Evolutionary conservation across 2,888 invertebrate genomes (phyloP), one percentile per base, ranked within the genome.

Genomic region (Odontothrips loti): DNA sequence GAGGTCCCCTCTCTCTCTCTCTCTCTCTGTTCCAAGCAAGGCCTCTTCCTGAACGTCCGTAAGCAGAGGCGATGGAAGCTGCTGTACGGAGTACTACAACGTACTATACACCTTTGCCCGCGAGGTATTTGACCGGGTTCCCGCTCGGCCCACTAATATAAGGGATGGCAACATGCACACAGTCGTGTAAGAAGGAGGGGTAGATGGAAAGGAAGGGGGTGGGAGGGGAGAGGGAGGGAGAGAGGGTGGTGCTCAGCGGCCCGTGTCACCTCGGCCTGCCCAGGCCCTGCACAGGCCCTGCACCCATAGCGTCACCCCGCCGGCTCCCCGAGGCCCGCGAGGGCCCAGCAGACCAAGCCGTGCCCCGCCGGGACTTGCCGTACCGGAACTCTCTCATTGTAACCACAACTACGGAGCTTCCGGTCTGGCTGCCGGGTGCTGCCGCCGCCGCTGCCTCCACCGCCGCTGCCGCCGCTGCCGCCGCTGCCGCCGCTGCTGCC

Each of bases 321-420:
- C 51, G 4, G 51, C 58, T 6, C 17, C 6, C 15, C 58, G 15
- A 11, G 12, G 48, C 23, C 23, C 68, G 27, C 68, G 23, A 27
- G 12, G 68, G 68, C 68, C 8, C 12, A 27, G 68, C 68, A 10
- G 68, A 58, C 34, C 34, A 43, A 43, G 34, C 34, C 34, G 34
- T 43, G 58, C 23, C 68, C 68, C 68, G 68, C 68, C 68, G 68
- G 58, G 58, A 43, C 34, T 43, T 43, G 34, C 34, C 34, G 34
- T 43, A 43, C 68, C 68, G 68, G 68, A 75, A 75, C 68, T 75
- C 68, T 27, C 68, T 75, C 68, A 75, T 75, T 75, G 68, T 75
- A 75, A 75, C 68, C 68, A 75, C 68, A 75, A 75, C 68, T 75
- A 75, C 68, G 68, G 8, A 23, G 68, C 68, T 75, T 75, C 68